Base-by-base conservation (phyloP, 2,888 invertebrate species). In the Lycia hirtaria region DNA sequence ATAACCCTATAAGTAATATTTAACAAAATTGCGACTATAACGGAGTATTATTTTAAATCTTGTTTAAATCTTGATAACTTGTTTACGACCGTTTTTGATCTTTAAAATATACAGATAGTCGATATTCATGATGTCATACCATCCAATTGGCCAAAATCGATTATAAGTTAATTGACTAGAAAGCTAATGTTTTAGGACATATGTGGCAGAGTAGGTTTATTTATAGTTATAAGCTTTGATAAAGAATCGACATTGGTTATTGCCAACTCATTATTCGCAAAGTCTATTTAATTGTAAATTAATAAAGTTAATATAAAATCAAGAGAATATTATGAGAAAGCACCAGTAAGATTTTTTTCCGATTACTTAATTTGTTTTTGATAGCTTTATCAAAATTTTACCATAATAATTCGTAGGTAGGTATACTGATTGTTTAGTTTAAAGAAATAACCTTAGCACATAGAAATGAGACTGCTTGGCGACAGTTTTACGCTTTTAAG, bases 41-140 rank as follows among this genome's bases (percentile, higher is more conserved):
- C 5, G 12, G 24, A 33, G 15, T 32, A 28, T 40, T 41, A 26
- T 26, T 24, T 40, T 9, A 4, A 50, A 45, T 38, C 20, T 24
- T 33, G 37, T n/a, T n/a, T n/a, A n/a, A n/a, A n/a, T 48, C 33
- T 12, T 10, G 7, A 32, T 22, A 7, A 35, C 19, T 32, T 48
- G 28, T 50, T 47, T 22, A 35, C 41, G 51, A 47, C 37, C 35
- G 33, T 35, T 43, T 32, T 5, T 15, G 45, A 12, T 33, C 44
- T 49, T 33, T 40, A 40, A 45, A 50, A 50, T 53, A 44, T 49
- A 53, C 32, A 28, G 37, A 45, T 37, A 37, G 7, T 22, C 14
- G 10, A 41, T 41, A 28, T 12, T 26, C 43, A 43, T 56, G 45
- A 56, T 47, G 45, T 51, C 56, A 56, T 32, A n/a, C 32, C 40